These are phyloP conservation scores for Lithobates pipiens DNA, from an alignment of 2,797 vertebrate genomes.

Conservation along the genomic window DNA sequence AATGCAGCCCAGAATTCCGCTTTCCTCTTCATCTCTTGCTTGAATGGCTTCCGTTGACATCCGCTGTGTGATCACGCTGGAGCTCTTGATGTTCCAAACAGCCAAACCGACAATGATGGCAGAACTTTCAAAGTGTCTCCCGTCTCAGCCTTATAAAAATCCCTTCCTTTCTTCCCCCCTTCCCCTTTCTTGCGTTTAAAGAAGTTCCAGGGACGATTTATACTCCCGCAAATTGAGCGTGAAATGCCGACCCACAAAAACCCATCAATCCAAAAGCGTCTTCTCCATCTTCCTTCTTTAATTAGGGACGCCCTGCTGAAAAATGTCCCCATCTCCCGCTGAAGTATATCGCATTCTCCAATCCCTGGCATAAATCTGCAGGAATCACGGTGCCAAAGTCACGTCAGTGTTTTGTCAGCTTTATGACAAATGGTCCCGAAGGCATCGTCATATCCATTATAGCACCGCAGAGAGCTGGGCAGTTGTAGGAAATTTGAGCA, in stretches of 20 bases:
- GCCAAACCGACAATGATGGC: slow-evolving; percentile 10
- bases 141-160: slow-evolving; percentile 28
- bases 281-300: slow-evolving; percentile 70
- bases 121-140: slow-evolving; percentile 36
- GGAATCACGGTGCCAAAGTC: slow-evolving; percentile 75
- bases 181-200: slow-evolving; percentile 49
- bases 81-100: slow-evolving; percentile 46
- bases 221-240: slow-evolving; percentile 74
- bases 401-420: slow-evolving; percentile 76
- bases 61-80: slow-evolving; percentile 43
- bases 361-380: slow-evolving; percentile 74
- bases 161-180: neutral
- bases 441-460: slow-evolving; percentile 75
- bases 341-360: slow-evolving; percentile 72
- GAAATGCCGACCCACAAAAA: slow-evolving; percentile 72
- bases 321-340: slow-evolving; percentile 74
- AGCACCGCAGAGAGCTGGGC: slow-evolving; percentile 71
- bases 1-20: slow-evolving; percentile 15
- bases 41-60: slow-evolving; percentile 47
- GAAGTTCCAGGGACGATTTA: slow-evolving; percentile 72
- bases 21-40: slow-evolving; percentile 42
- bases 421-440: slow-evolving; percentile 74
- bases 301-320: slow-evolving; percentile 77
- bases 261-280: slow-evolving; percentile 73
- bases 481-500: slow-evolving; percentile 69